Conservation (phyloP, 2,113 vertebrate species). For the Guaruba guarouba region DNA sequence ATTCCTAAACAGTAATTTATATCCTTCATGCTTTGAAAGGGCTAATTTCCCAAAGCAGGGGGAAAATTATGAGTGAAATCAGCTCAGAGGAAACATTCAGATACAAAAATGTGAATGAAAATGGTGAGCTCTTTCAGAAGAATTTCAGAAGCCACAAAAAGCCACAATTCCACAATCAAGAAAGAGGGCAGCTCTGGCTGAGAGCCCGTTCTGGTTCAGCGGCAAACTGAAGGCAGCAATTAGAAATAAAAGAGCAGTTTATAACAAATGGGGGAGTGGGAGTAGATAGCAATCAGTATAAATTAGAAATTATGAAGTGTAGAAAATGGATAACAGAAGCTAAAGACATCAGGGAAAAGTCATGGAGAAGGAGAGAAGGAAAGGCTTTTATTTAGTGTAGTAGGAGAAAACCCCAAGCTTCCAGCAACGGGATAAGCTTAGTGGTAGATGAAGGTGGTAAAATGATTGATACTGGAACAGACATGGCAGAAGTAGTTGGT, state of each 20-base stretch:
- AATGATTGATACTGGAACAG: slow-evolving; percentile 22
- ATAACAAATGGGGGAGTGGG: slow-evolving; percentile 59
- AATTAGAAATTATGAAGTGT: slow-evolving; percentile 66
- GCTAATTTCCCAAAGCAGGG: slow-evolving; percentile 57
- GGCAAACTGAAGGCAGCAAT: slow-evolving; percentile 61
- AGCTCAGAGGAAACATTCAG: slow-evolving; percentile 52
- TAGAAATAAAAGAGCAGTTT: slow-evolving; percentile 67
- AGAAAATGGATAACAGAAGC: slow-evolving; percentile 64
- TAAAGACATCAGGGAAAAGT: slow-evolving; percentile 53
- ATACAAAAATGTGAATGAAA: slow-evolving; percentile 70
- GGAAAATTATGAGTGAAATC: slow-evolving; percentile 63
- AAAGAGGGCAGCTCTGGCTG: slow-evolving; percentile 42
- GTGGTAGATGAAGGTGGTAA: slow-evolving; percentile 19
- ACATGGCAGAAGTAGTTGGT: neutral
- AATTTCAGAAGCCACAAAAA: slow-evolving; percentile 61
- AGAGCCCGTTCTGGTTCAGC: slow-evolving; percentile 60
- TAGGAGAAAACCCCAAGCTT: slow-evolving; percentile 21
- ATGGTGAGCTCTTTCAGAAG: slow-evolving; percentile 58
- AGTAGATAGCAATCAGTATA: slow-evolving; percentile 66
- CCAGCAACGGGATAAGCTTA: neutral
- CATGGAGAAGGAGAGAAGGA: neutral
- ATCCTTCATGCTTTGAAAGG: slow-evolving; percentile 57
- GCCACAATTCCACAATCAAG: slow-evolving; percentile 63
- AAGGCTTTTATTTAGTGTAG: slow-evolving; percentile 1
- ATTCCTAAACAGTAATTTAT: slow-evolving; percentile 64